Evolutionary conservation across 2,888 invertebrate species (phyloP).

Genomic region (Acanthosepion esculentum): DNA sequence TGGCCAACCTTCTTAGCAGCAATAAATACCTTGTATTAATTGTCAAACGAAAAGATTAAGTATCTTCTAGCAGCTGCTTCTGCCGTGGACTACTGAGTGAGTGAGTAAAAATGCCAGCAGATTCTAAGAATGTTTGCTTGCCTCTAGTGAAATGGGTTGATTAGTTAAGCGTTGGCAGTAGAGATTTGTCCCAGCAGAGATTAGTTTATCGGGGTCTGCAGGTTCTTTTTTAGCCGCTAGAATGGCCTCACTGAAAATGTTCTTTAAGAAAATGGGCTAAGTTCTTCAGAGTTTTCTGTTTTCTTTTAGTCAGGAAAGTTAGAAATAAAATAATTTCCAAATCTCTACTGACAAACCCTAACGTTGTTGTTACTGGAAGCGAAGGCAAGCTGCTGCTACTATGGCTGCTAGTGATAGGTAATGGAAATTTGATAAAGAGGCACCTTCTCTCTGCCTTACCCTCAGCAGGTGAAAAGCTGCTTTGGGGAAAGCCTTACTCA

Average conservation of each 20-base stretch:
- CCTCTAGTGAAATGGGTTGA: background rate
- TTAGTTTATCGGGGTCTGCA: background rate
- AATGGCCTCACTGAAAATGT: background rate
- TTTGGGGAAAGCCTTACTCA: background rate
- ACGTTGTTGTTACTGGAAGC: background rate
- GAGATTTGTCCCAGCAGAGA: background rate
- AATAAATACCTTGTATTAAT: background rate
- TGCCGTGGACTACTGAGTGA: background rate
- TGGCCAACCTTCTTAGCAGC: background rate
- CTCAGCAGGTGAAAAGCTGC: background rate
- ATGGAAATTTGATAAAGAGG: background rate
- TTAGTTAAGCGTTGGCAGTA: background rate
- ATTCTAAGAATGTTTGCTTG: background rate
- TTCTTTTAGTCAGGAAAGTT: background rate
- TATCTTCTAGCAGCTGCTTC: background rate
- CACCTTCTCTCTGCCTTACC: background rate
- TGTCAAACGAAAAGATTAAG: background rate
- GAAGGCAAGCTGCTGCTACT: background rate
- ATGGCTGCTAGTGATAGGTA: background rate
- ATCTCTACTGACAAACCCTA: background rate
- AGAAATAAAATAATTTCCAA: background rate
- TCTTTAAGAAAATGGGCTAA: background rate
- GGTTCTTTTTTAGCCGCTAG: background rate
- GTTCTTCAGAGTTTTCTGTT: background rate
- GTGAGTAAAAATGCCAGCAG: background rate